Conservation (phyloP, 2,113 vertebrate species). For the Pluvianellus socialis region DNA sequence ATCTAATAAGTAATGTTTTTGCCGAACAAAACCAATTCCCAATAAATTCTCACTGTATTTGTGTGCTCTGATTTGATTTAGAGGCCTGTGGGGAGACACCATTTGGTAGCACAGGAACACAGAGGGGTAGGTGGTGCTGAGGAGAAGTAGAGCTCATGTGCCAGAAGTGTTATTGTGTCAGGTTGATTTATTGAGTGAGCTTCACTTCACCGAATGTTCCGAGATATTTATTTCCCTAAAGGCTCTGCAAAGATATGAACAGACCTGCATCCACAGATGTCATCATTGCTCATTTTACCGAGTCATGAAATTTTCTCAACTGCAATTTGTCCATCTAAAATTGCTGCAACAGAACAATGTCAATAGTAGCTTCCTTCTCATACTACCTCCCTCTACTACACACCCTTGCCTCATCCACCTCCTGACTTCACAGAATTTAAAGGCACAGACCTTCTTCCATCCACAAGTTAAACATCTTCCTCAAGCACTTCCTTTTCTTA, state of each 20-base stretch:
- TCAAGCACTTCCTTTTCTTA: background rate
- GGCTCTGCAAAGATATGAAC: conserved; percentile 99
- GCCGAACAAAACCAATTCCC: conserved; percentile 99
- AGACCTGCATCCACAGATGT: conserved; percentile 99
- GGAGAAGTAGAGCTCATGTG: conserved; percentile 89
- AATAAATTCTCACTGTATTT: conserved; percentile 99
- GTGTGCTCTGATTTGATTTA: conserved; percentile 99
- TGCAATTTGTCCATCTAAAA: conserved; percentile 88
- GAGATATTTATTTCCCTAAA: conserved; percentile 99
- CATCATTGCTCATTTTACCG: conserved; percentile 99
- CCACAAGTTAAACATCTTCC: background rate
- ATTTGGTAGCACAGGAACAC: conserved; percentile 97
- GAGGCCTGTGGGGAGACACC: conserved; percentile 97
- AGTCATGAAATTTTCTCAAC: conserved; percentile 99
- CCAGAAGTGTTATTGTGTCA: conserved; percentile 99
- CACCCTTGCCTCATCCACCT: conserved; percentile 49
- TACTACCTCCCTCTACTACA: conserved; percentile 40
- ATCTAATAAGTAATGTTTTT: conserved; percentile 98
- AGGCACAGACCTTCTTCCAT: background rate
- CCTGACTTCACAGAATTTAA: conserved; percentile 64
- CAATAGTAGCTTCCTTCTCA: conserved; percentile 86
- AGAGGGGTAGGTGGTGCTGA: conserved; percentile 95
- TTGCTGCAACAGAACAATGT: conserved; percentile 85
- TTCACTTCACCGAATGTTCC: conserved; percentile 99
- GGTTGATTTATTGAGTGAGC: conserved; percentile 99